Conservation (phyloP, 2,888 invertebrate species). For the Andrena camellia region DNA sequence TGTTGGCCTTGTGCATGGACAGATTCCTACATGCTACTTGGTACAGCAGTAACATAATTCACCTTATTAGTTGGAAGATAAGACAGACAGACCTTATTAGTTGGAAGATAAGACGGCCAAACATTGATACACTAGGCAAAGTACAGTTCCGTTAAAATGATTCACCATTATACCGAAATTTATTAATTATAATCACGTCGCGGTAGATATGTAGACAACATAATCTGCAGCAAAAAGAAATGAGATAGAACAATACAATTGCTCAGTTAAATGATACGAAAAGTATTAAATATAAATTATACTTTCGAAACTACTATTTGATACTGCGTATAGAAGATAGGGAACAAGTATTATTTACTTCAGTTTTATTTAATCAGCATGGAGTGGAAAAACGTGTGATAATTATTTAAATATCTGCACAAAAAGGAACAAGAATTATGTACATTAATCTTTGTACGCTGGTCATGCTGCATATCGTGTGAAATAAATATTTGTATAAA, state of each 20-base stretch:
- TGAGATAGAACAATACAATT: background rate
- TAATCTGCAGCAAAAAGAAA: background rate
- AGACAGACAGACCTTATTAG: background rate
- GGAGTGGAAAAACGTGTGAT: slow-evolving; percentile 37
- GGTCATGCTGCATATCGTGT: slow-evolving; percentile 18
- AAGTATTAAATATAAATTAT: slow-evolving; percentile 1
- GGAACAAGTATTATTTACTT: slow-evolving; percentile 30
- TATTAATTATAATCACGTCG: background rate
- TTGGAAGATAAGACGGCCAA: background rate
- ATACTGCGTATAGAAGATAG: background rate
- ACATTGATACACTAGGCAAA: background rate
- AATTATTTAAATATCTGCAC: slow-evolving; percentile 49
- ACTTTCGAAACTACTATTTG: slow-evolving; percentile 1
- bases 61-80: background rate
- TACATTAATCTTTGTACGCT: slow-evolving; percentile 20
- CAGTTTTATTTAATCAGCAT: slow-evolving; percentile 22
- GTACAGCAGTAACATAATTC: slow-evolving; percentile 18
- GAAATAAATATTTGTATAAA: slow-evolving; percentile 42
- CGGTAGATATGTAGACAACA: background rate
- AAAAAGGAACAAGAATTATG: slow-evolving; percentile 20
- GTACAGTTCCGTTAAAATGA: slow-evolving; percentile 4
- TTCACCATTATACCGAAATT: background rate
- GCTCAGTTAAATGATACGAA: background rate
- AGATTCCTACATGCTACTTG: slow-evolving; percentile 33
- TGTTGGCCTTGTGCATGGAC: slow-evolving; percentile 32